Conservation (phyloP, 2,113 vertebrate genomes). For the Ctenomys sociabilis region DNA sequence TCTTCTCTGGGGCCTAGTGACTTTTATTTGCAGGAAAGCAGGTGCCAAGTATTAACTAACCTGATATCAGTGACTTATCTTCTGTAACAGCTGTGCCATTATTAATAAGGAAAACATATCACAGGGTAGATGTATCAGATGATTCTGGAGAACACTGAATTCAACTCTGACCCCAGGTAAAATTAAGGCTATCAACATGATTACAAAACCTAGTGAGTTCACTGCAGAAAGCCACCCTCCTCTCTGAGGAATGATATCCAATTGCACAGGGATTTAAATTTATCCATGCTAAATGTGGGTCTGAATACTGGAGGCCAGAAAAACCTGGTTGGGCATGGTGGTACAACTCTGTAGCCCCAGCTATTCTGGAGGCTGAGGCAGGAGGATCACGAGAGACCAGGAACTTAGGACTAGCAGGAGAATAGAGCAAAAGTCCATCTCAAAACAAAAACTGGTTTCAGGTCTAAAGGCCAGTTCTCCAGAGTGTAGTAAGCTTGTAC, state of each 20-base stretch:
- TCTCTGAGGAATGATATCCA: neutral
- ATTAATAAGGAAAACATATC: neutral
- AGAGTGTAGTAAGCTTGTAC: neutral
- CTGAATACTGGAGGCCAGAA: neutral
- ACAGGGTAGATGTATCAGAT: neutral
- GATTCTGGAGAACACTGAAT: neutral
- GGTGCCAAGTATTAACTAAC: neutral
- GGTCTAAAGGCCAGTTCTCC: neutral
- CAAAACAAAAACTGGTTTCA: neutral
- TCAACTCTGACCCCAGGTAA: neutral
- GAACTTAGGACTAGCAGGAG: neutral
- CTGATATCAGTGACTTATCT: neutral
- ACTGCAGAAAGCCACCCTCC: neutral
- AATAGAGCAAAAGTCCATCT: neutral
- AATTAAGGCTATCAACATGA: neutral
- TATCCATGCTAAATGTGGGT: neutral
- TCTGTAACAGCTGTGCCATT: neutral
- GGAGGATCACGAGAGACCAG: neutral
- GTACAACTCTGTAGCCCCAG: neutral
- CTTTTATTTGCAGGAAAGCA: neutral
- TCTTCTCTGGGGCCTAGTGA: neutral
- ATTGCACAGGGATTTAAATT: neutral
- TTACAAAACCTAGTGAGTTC: neutral
- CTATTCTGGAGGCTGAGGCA: neutral
- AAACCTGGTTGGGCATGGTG: neutral